These are phyloP conservation scores for Tachuris rubrigastra DNA, from an alignment of 2,113 vertebrate species.

Conservation along the genomic window DNA sequence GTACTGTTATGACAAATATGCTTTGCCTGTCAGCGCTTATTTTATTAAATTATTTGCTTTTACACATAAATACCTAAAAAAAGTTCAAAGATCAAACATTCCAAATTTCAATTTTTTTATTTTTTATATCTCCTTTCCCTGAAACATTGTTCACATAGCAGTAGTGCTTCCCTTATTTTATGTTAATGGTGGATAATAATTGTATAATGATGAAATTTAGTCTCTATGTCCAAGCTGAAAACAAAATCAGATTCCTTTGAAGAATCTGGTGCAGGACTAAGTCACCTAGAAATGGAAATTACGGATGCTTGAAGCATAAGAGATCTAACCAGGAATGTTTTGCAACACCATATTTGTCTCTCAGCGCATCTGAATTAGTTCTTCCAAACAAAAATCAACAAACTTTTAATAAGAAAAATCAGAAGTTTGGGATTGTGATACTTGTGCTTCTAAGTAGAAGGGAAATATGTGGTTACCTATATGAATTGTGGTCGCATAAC, in stretches of 20 bases:
- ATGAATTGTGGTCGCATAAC: background rate
- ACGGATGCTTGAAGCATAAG: background rate
- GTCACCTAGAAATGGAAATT: slow-evolving; percentile 16
- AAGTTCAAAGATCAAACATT: background rate
- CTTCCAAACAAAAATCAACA: background rate
- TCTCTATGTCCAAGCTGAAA: background rate
- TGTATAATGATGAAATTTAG: background rate
- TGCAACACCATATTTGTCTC: background rate
- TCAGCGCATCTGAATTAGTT: background rate
- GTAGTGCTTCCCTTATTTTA: background rate
- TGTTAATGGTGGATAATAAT: background rate
- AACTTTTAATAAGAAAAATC: background rate
- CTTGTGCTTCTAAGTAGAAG: background rate
- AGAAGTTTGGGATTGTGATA: background rate
- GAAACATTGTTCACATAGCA: background rate
- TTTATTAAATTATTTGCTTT: background rate
- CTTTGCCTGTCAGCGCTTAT: background rate
- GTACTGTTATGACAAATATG: background rate
- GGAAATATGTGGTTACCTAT: background rate
- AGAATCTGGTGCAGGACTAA: background rate
- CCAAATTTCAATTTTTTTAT: background rate
- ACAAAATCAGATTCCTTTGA: background rate
- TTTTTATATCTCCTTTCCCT: background rate
- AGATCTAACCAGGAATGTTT: background rate
- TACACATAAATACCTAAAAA: background rate